These are phyloP conservation scores for Oreochromis aureus DNA, from an alignment of 2,113 vertebrate species.

Conservation along the genomic window DNA sequence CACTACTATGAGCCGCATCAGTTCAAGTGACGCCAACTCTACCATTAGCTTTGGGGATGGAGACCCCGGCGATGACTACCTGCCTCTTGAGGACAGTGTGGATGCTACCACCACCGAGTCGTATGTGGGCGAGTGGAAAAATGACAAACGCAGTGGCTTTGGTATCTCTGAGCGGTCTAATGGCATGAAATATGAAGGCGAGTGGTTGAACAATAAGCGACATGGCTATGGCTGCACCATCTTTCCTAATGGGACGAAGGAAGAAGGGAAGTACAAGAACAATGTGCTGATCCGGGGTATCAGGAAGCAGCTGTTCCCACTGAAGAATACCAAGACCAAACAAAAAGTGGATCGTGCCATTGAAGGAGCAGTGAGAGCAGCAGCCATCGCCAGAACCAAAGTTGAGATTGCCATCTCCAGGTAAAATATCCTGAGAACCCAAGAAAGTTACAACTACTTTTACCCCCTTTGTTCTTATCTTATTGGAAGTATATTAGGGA, in stretches of 20 bases:
- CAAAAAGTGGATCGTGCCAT: constrained; percentile 95
- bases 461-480: neutral
- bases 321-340: constrained; percentile 97
- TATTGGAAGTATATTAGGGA: neutral
- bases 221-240: constrained; percentile 96
- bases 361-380: constrained; percentile 88
- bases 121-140: constrained; percentile 98
- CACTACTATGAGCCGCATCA: constrained; percentile 94
- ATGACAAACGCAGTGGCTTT: constrained; percentile 93
- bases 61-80: constrained; percentile 83
- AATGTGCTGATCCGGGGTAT: constrained; percentile 95
- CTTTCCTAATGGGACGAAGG: constrained; percentile 91
- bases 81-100: constrained; percentile 86
- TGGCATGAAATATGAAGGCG: constrained; percentile 96
- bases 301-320: constrained; percentile 95
- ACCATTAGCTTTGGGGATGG: constrained; percentile 93
- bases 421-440: constrained; percentile 57
- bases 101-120: constrained; percentile 96
- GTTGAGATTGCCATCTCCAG: constrained; percentile 97
- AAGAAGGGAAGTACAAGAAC: constrained; percentile 99
- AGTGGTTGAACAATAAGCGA: constrained; percentile 94
- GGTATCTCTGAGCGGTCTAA: constrained; percentile 95
- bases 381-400: constrained; percentile 92
- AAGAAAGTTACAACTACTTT: neutral
- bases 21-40: constrained; percentile 95